Evolutionary conservation across 2,113 vertebrate genomes (phyloP).

Genomic region (Larimichthys crocea): DNA sequence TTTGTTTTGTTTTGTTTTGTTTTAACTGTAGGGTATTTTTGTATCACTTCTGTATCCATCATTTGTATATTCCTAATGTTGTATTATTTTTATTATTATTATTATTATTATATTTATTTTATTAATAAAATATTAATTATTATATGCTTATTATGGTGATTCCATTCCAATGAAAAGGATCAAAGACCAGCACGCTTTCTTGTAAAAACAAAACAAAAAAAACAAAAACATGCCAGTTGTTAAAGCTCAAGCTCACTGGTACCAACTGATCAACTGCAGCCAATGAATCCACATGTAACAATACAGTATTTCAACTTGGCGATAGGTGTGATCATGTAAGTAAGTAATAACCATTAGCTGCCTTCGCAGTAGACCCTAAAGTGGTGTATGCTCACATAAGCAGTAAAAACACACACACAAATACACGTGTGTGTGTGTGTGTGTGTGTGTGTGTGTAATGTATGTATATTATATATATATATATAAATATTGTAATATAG

Average conservation of each 20-base stretch:
- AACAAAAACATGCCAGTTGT: conserved; percentile 56
- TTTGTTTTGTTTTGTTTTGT: conserved; percentile 67
- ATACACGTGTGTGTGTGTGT: no score
- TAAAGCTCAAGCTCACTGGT: conserved; percentile 78
- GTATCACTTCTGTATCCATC: conserved; percentile 83
- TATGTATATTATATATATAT: background rate
- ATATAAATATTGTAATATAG: no score
- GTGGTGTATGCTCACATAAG: conserved; percentile 59
- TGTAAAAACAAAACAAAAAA: conserved; percentile 15
- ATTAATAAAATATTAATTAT: no score
- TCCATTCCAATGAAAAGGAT: conserved; percentile 81
- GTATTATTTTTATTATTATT: conserved; percentile 72
- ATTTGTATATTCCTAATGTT: conserved; percentile 84
- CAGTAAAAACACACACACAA: conserved; percentile 52
- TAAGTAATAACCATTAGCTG: conserved; percentile 67
- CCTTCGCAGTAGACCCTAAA: conserved; percentile 61
- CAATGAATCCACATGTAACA: conserved; percentile 55
- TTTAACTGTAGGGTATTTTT: conserved; percentile 83
- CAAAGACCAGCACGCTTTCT: conserved; percentile 79
- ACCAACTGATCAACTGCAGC: conserved; percentile 82
- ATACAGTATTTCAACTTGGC: conserved; percentile 67
- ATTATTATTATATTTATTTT: conserved; percentile 64
- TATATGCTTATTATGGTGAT: conserved; percentile 81
- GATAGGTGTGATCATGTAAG: conserved; percentile 59
- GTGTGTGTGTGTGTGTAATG: no score